A percentile compares a stretch with the other conserved stretches of the same genome.
Evolutionary conservation across 2,113 vertebrate genomes (phyloP).

Genomic region (Fulica atra): DNA sequence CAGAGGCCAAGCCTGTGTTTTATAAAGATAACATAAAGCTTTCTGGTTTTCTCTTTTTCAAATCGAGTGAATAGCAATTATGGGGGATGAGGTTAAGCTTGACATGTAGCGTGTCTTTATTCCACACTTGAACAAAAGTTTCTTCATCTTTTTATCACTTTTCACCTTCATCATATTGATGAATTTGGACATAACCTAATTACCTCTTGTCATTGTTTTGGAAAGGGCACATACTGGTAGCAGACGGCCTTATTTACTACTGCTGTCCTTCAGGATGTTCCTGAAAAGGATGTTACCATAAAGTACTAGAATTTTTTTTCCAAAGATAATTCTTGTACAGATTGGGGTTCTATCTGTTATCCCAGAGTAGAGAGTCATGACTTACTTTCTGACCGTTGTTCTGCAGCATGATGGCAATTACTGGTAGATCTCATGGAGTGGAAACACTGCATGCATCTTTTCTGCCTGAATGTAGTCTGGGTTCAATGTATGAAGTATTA

Average conservation of each 20-base stretch:
- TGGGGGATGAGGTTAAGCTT: not conserved
- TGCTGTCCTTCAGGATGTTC: conserved; percentile 42
- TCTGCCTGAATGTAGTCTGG: not conserved
- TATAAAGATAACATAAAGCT: not conserved
- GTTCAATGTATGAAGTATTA: not conserved
- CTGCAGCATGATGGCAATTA: not conserved
- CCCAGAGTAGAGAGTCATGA: not conserved
- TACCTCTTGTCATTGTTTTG: conserved; percentile 44
- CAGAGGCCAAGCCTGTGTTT: not conserved
- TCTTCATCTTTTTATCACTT: conserved; percentile 32
- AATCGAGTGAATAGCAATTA: not conserved
- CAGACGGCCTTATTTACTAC: conserved; percentile 13
- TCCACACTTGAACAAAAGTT: conserved; percentile 2
- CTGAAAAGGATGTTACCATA: not conserved
- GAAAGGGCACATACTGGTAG: conserved; percentile 38
- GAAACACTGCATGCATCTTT: not conserved
- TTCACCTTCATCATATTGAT: conserved; percentile 68
- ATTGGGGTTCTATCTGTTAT: not conserved
- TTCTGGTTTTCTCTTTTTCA: not conserved
- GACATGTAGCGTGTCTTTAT: not conserved
- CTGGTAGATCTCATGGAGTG: not conserved
- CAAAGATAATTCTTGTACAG: not conserved
- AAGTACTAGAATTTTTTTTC: not conserved
- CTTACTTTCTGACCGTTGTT: not conserved
- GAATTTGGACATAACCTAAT: conserved; percentile 55